phyloP scores from a whole-genome alignment of 1,140 invertebrate species.

The Nasonia giraulti region DNA sequence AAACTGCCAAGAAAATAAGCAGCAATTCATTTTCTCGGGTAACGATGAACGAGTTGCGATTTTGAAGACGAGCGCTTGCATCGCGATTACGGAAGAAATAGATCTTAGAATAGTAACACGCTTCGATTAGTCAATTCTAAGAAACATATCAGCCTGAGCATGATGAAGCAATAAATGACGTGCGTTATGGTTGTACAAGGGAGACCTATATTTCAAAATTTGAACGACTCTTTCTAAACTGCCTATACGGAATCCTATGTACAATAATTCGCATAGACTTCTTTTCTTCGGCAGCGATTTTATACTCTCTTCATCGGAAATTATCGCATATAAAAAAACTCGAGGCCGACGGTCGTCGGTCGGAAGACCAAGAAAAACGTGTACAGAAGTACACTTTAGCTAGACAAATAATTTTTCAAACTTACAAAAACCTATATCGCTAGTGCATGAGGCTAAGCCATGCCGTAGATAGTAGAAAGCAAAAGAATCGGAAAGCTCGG shows the following conservation, averaged over 20 bases:
- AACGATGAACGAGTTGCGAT: neutral
- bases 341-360: no score
- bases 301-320: neutral
- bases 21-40: neutral
- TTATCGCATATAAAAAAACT: neutral
- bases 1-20: neutral
- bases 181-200: neutral
- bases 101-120: neutral
- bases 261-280: no score
- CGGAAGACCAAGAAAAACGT: neutral
- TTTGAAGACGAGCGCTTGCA: neutral
- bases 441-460: constrained; percentile 14
- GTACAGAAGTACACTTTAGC: constrained; percentile 25
- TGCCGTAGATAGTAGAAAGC: neutral
- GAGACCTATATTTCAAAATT: neutral
- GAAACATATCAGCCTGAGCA: constrained; percentile 33
- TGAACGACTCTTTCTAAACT: neutral
- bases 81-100: neutral
- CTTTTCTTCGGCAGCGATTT: no score
- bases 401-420: constrained; percentile 25
- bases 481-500: neutral
- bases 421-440: neutral
- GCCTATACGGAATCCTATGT: no score
- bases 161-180: constrained; percentile 29
- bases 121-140: constrained; percentile 24